Conservation (phyloP, 2,113 vertebrate species). For the Bolborhynchus lineola region DNA sequence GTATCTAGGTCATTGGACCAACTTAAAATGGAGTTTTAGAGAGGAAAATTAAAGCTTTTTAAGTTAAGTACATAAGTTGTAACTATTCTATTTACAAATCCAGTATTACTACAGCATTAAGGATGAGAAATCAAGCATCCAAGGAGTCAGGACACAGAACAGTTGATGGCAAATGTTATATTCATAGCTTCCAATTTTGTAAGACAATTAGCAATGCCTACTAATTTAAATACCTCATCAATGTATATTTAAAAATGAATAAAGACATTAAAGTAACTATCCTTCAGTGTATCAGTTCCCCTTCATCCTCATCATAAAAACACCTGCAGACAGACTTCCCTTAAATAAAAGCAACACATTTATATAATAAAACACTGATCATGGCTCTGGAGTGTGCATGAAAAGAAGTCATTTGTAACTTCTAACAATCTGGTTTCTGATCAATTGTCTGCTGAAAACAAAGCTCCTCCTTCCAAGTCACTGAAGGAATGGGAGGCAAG, state of each 20-base stretch:
- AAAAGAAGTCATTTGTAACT: not conserved
- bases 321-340: not conserved
- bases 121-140: slow-evolving; percentile 63
- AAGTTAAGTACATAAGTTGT: not conserved
- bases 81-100: not conserved
- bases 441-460: not conserved
- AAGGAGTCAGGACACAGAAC: not conserved
- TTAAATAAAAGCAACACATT: not conserved
- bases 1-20: not conserved
- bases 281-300: not conserved
- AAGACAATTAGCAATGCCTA: not conserved
- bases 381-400: not conserved
- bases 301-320: not conserved
- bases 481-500: not conserved
- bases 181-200: not conserved
- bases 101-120: not conserved
- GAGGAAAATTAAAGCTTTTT: not conserved
- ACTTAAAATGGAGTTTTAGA: not conserved
- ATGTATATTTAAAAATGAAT: not conserved
- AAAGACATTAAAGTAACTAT: not conserved
- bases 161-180: not conserved
- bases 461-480: not conserved
- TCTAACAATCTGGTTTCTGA: not conserved
- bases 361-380: not conserved
- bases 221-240: not conserved